Evolutionary conservation across 2,888 invertebrate genomes (phyloP).

Genomic region (Sinohyriopsis cumingii): DNA sequence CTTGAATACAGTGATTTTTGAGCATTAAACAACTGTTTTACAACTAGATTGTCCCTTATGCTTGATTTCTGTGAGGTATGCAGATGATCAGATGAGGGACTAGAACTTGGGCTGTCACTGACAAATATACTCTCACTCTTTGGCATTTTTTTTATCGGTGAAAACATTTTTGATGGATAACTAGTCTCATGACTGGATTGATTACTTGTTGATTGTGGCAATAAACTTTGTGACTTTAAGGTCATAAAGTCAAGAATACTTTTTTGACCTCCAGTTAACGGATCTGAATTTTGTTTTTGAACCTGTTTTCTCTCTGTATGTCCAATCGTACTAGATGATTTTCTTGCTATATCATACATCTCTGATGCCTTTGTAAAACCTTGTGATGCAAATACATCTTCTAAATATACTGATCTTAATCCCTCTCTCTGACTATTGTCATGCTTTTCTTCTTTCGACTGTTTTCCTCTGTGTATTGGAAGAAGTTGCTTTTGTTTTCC

Average conservation of each 20-base stretch:
- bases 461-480: no score
- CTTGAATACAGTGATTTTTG: conserved; percentile 26
- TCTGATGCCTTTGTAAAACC: conserved; percentile 33
- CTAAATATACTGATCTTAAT: no score
- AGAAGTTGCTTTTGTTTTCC: neutral
- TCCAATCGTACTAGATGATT: neutral
- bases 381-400: conserved; percentile 1
- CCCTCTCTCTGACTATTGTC: no score
- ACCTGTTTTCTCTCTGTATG: no score
- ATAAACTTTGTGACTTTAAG: neutral
- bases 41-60: conserved; percentile 23
- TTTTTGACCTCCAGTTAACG: conserved; percentile 17
- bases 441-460: no score
- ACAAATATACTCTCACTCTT: conserved; percentile 36
- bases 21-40: conserved; percentile 48
- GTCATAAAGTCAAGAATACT: conserved; percentile 28
- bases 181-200: neutral
- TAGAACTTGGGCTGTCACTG: conserved; percentile 37
- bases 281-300: no score
- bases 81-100: conserved; percentile 21
- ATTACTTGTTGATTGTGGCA: neutral
- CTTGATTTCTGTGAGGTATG: conserved; percentile 3
- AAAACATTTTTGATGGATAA: conserved; percentile 36
- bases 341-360: conserved; percentile 28
- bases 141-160: conserved; percentile 44